Evolutionary conservation across 2,797 vertebrate species (phyloP).

Genomic region (Clarias pachynema): DNA sequence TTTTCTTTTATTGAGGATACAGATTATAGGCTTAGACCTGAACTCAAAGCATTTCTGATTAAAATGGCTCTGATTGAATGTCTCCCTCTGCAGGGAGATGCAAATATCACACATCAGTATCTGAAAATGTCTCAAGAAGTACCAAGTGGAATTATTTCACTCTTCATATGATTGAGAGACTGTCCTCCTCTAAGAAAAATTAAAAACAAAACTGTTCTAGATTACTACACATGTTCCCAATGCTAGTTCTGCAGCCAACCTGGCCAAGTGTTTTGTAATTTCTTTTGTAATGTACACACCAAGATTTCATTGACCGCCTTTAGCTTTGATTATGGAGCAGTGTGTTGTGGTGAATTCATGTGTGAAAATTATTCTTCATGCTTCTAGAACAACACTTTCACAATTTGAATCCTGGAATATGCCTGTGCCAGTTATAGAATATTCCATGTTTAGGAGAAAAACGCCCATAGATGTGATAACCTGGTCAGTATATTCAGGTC

Average conservation of each 20-base stretch:
- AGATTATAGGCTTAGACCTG: background rate
- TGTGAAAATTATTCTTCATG: too few species aligned
- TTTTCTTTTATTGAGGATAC: background rate
- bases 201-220: background rate
- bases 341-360: too few species aligned
- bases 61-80: constrained; percentile 1
- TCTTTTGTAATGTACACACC: too few species aligned
- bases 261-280: background rate
- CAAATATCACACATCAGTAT: background rate
- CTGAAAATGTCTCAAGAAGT: background rate
- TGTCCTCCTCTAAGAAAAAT: background rate
- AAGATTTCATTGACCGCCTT: too few species aligned
- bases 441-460: too few species aligned
- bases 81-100: constrained; percentile 29
- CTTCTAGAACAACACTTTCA: too few species aligned
- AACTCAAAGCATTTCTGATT: background rate
- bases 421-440: too few species aligned
- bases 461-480: too few species aligned
- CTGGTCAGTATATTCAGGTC: too few species aligned
- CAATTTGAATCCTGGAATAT: too few species aligned
- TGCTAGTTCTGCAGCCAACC: too few species aligned
- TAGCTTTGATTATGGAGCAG: too few species aligned
- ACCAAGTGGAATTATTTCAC: background rate
- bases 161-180: background rate
- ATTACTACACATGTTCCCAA: background rate